Evolutionary conservation across 64 coral and sea anemone genomes (phyloP).

Genomic region (Orbicella faveolata): DNA sequence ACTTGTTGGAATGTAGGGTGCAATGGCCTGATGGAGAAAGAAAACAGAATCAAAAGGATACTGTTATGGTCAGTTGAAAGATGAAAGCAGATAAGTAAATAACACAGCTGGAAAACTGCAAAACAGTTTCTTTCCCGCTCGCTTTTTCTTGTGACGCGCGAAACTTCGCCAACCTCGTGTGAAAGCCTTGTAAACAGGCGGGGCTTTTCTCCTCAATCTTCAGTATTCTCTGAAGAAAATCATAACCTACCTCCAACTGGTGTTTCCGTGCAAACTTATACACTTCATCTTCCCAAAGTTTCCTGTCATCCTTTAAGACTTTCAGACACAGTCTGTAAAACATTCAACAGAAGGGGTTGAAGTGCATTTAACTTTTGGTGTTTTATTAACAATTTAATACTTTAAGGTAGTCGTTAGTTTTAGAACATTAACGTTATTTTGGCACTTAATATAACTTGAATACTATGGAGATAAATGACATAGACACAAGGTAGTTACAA

Average conservation of each 20-base stretch:
- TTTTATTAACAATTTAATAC: too few species aligned
- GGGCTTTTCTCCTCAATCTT: background rate
- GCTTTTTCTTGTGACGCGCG: too few species aligned
- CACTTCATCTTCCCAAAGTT: slow-evolving; percentile 99
- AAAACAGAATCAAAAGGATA: background rate
- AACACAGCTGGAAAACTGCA: too few species aligned
- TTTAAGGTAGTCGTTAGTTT: too few species aligned
- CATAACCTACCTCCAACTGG: slow-evolving; percentile 65
- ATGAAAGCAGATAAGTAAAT: background rate
- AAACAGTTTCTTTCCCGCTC: too few species aligned
- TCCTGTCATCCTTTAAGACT: slow-evolving; percentile 89
- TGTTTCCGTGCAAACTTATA: slow-evolving; percentile 94
- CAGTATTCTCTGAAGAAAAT: background rate
- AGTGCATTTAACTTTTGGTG: too few species aligned
- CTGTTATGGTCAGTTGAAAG: background rate
- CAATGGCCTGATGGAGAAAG: slow-evolving; percentile 76
- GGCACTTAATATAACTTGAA: too few species aligned
- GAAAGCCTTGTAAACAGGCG: too few species aligned
- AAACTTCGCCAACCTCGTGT: too few species aligned
- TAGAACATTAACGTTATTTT: too few species aligned
- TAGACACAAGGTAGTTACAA: background rate
- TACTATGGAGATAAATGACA: too few species aligned
- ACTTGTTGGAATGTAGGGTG: slow-evolving; percentile 89
- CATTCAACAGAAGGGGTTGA: background rate
- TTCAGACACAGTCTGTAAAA: slow-evolving; percentile 83